Evolutionary conservation across 2,888 invertebrate species (phyloP).

Genomic region (Melieria omissa): DNA sequence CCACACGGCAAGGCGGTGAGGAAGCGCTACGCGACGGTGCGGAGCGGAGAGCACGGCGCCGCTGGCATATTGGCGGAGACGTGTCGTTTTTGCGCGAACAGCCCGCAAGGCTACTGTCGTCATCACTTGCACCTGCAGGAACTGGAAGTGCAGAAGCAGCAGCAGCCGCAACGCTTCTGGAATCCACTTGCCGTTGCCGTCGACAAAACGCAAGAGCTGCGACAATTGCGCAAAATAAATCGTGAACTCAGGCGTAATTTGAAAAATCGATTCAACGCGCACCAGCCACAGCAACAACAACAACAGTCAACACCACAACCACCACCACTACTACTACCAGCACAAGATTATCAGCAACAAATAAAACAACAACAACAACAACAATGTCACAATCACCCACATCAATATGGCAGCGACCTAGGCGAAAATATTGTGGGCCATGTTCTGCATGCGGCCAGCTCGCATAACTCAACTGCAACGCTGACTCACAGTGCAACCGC

Average conservation of each 20-base stretch:
- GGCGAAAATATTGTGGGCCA: too few species aligned
- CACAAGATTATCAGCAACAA: constrained; percentile 6
- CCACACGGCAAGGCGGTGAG: constrained; percentile 9
- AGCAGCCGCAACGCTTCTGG: constrained; percentile 43
- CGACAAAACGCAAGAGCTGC: constrained; percentile 50
- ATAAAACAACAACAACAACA: constrained; percentile 36
- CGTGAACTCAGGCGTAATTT: constrained; percentile 59
- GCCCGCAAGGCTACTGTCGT: constrained; percentile 63
- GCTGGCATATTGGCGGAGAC: constrained; percentile 46
- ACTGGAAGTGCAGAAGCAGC: constrained; percentile 52
- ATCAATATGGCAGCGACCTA: too few species aligned
- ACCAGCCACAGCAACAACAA: constrained; percentile 42
- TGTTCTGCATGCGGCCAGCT: too few species aligned
- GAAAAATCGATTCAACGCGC: constrained; percentile 51
- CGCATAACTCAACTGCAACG: too few species aligned
- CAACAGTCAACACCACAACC: constrained; percentile 41
- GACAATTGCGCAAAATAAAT: constrained; percentile 53
- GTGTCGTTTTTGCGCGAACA: constrained; percentile 64
- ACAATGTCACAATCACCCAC: constrained; percentile 13
- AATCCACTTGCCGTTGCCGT: constrained; percentile 36
- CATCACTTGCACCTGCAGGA: constrained; percentile 62
- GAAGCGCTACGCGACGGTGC: constrained; percentile 14
- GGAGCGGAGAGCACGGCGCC: not conserved
- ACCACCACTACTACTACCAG: not conserved
- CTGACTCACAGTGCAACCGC: too few species aligned